phyloP scores from a whole-genome alignment of 2,113 vertebrate species.

The Chloroceryle aenea region DNA sequence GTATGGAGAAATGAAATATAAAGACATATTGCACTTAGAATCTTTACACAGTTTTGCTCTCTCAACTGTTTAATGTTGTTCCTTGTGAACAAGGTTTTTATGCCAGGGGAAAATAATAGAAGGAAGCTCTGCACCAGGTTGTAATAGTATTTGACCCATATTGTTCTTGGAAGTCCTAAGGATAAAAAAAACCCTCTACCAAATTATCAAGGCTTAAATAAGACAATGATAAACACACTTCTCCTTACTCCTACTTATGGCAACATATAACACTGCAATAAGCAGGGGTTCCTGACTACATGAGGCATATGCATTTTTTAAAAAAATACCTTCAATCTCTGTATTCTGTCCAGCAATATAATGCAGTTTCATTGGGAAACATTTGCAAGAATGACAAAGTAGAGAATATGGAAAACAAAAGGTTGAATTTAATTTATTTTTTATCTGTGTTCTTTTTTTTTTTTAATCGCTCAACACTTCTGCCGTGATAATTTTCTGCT shows the following conservation, averaged over 20 bases:
- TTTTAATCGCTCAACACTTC: not conserved
- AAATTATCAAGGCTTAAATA: not conserved
- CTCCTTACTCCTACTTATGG: not conserved
- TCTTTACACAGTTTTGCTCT: not conserved
- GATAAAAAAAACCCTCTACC: not conserved
- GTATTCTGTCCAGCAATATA: not conserved
- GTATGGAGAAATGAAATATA: not conserved
- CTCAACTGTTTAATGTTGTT: not conserved
- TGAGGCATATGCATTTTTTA: not conserved
- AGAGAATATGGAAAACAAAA: not conserved
- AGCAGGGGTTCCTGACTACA: not conserved
- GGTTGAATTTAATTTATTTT: not conserved
- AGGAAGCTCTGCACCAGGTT: not conserved
- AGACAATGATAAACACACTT: not conserved
- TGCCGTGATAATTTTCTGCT: not conserved
- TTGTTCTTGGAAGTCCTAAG: not conserved
- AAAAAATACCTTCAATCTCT: not conserved
- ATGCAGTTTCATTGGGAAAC: not conserved
- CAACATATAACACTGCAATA: fast-evolving
- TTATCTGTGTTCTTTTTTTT: not conserved
- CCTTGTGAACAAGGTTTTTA: not conserved
- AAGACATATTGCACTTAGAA: not conserved
- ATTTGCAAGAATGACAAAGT: not conserved
- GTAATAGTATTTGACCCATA: not conserved
- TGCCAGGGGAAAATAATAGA: not conserved